Conservation (phyloP, 2,888 invertebrate species). For the Perizoma flavofasciatum region DNA sequence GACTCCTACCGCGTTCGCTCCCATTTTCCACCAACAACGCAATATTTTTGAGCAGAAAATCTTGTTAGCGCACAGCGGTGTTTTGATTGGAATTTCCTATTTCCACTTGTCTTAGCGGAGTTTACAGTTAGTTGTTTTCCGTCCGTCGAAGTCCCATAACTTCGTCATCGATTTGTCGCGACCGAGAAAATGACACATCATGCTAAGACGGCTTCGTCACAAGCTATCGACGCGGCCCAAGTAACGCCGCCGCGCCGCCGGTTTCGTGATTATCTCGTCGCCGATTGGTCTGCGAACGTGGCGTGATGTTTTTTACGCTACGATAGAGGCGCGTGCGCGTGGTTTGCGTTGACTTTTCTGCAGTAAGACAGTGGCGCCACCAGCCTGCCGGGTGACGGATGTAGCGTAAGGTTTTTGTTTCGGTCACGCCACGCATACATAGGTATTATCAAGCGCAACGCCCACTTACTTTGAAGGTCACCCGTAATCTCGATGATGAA, state of each 20-base stretch:
- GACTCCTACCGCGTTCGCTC: slow-evolving; percentile 12
- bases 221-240: slow-evolving; percentile 21
- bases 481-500: too few species aligned
- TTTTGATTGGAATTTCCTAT: slow-evolving; percentile 22
- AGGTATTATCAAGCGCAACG: slow-evolving; percentile 30
- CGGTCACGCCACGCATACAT: slow-evolving; percentile 39
- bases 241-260: slow-evolving; percentile 25
- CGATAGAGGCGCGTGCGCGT: slow-evolving; percentile 47
- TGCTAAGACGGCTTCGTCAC: slow-evolving; percentile 29
- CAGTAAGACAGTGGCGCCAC: slow-evolving; percentile 64
- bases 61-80: slow-evolving; percentile 33
- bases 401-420: slow-evolving; percentile 53
- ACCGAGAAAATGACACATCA: slow-evolving; percentile 45
- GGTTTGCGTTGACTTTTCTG: slow-evolving; percentile 37
- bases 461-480: slow-evolving; percentile 34
- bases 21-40: slow-evolving; percentile 13
- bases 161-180: slow-evolving; percentile 48
- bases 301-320: slow-evolving; percentile 65
- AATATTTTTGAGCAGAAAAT: slow-evolving; percentile 17
- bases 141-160: too few species aligned
- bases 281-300: slow-evolving; percentile 69
- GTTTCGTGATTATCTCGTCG: slow-evolving; percentile 53
- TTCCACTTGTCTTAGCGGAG: slow-evolving; percentile 4
- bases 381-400: slow-evolving; percentile 42
- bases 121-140: background rate